Evolutionary conservation across 2,113 vertebrate genomes (phyloP), one percentile per base, ranked within the genome.

Genomic region (Bubo bubo): DNA sequence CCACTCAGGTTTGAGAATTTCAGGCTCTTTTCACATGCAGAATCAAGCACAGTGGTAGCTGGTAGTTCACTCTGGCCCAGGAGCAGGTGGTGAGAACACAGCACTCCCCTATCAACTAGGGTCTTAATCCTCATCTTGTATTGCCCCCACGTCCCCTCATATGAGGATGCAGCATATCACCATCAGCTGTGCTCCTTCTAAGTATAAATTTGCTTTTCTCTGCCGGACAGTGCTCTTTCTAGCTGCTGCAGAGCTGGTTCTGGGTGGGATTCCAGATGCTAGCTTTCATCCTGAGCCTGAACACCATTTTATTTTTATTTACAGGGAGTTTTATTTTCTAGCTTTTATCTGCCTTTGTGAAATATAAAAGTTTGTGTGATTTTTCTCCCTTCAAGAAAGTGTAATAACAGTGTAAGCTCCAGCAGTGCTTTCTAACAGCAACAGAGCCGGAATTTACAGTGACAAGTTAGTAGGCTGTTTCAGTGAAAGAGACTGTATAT

Each of bases 371-470:
- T 43, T 9, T 17, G 53, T 14, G 9, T 34, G 30, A 70, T 63
- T 86, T 85, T 84, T 82, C 50, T 82, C 55, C 32, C 82, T 92
- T 47, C 58, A 74, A 91, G 64, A 49, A 80, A 82, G 22, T 60
- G 30, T 56, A 89, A 8, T 32, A 79, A 75, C 12, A 50, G 23
- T 79, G 14, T 37, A 81, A 75, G 30, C 11, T 76, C 53, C 58
- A 85, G 35, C 12, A 93, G 22, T 68, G 53, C 19, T 73, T 91
- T 94, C 55, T 82, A 86, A 77, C 79, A 90, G 17, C 41, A 82
- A n/a, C 34, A 52, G 34, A 89, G 39, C 8, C 3, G 2, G 41
- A 50, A 63, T 68, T 32, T 79, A 50, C 47, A 89, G 64, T 41
- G 45, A 88, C 37, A 81, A 68, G 34, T 56, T 53, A 70, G 68